phyloP scores from a whole-genome alignment of 2,797 vertebrate genomes.

The Protosalanx chinensis region DNA sequence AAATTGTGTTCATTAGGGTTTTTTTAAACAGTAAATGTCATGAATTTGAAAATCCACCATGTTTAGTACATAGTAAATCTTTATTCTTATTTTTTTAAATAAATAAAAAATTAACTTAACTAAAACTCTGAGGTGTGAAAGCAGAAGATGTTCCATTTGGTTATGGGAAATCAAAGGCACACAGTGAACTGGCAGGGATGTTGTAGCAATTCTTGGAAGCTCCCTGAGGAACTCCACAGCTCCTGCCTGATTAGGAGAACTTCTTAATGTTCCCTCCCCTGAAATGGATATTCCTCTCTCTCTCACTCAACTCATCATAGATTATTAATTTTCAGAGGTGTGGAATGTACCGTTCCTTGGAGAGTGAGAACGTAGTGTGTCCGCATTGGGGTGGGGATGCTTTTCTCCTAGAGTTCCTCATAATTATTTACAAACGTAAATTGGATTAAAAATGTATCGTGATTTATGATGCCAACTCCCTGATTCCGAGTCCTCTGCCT shows the following conservation, averaged over 20 bases:
- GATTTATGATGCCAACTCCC: slow-evolving; percentile 3
- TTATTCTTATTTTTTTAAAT: slow-evolving; percentile 4
- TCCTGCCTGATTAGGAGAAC: slow-evolving; percentile 31
- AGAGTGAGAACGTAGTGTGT: slow-evolving; percentile 16
- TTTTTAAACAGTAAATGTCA: background rate
- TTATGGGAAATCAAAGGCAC: slow-evolving; percentile 15
- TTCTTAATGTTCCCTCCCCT: slow-evolving; percentile 32
- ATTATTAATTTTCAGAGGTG: slow-evolving; percentile 45
- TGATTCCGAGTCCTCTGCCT: background rate
- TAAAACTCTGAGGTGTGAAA: background rate
- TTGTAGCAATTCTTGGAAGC: slow-evolving; percentile 9
- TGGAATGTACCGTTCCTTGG: slow-evolving; percentile 17
- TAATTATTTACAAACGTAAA: slow-evolving; percentile 38
- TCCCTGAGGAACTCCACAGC: slow-evolving; percentile 12
- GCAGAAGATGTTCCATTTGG: slow-evolving; percentile 7
- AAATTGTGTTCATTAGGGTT: background rate
- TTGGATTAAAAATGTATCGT: slow-evolving; percentile 13
- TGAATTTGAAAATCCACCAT: background rate
- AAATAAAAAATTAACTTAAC: background rate
- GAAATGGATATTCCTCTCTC: slow-evolving; percentile 25
- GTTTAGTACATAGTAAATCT: background rate
- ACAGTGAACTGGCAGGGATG: slow-evolving; percentile 6
- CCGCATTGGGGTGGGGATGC: background rate
- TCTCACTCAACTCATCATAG: slow-evolving; percentile 31
- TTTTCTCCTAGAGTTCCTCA: slow-evolving; percentile 15